A percentile compares a stretch with the other conserved stretches of the same genome.
Conservation (phyloP, 2,888 invertebrate genomes). For the Ophion ventricosus region DNA sequence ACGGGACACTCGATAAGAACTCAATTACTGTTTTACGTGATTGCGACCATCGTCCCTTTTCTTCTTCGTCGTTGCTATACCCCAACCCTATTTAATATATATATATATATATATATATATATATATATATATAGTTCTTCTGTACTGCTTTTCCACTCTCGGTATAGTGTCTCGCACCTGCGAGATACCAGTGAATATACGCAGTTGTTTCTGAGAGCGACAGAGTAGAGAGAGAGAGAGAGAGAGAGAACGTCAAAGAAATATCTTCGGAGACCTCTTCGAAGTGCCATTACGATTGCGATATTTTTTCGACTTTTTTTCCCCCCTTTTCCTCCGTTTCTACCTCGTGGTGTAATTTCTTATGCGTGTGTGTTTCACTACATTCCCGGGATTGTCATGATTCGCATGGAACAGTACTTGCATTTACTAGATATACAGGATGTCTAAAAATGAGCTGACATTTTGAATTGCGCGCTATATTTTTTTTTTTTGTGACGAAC, state of each 20-base stretch:
- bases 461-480: no score
- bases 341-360: neutral
- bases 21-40: conserved; percentile 77
- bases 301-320: conserved; percentile 17
- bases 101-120: neutral
- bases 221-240: neutral
- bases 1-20: conserved; percentile 74
- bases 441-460: no score
- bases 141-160: conserved; percentile 26
- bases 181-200: conserved; percentile 18
- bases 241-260: conserved; percentile 25
- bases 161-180: conserved; percentile 44
- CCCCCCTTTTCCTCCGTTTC: conserved; percentile 18
- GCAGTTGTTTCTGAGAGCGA: neutral
- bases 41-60: conserved; percentile 63
- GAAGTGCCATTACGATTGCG: conserved; percentile 51
- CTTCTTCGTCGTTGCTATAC: conserved; percentile 25
- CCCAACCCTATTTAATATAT: conserved; percentile 5
- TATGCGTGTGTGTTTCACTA: conserved; percentile 5
- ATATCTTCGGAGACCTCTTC: conserved; percentile 18
- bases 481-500: no score
- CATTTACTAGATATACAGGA: conserved; percentile 37
- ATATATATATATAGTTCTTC: conserved; percentile 24
- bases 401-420: conserved; percentile 22
- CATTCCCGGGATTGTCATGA: conserved; percentile 38